Evolutionary conservation across 2,113 vertebrate genomes (phyloP).

Genomic region (Ia io): DNA sequence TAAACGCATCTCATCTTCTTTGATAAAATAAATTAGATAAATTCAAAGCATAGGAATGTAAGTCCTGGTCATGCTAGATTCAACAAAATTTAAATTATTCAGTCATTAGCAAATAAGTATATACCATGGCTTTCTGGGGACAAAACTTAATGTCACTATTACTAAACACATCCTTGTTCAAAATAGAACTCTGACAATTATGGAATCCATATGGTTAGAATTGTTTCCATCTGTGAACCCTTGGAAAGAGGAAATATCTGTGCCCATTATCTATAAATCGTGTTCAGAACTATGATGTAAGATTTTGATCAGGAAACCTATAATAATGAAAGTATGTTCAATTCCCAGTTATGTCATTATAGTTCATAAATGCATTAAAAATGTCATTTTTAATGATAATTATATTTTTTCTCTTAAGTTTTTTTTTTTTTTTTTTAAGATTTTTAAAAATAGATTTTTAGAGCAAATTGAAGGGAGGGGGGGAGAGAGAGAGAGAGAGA

Average conservation of each 20-base stretch:
- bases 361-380: conserved; percentile 54
- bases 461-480: too few relatives aligned
- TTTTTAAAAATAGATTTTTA: too few relatives aligned
- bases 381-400: conserved; percentile 11
- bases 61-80: background rate
- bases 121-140: background rate
- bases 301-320: conserved; percentile 38
- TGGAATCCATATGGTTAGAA: background rate
- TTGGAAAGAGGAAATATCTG: conserved; percentile 10
- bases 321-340: conserved; percentile 39
- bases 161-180: background rate
- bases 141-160: background rate
- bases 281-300: conserved; percentile 30
- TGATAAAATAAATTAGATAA: background rate
- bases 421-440: too few relatives aligned
- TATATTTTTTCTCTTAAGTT: too few relatives aligned
- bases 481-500: too few relatives aligned
- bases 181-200: conserved; percentile 29
- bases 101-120: conserved; percentile 35
- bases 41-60: background rate
- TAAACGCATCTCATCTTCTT: background rate
- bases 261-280: background rate
- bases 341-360: conserved; percentile 19
- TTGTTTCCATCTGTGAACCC: background rate
- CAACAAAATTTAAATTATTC: background rate